A percentile compares a stretch with the other conserved stretches of the same genome.
These are phyloP conservation scores for Knipowitschia caucasica DNA, from an alignment of 2,797 vertebrate species.

Conservation along the genomic window DNA sequence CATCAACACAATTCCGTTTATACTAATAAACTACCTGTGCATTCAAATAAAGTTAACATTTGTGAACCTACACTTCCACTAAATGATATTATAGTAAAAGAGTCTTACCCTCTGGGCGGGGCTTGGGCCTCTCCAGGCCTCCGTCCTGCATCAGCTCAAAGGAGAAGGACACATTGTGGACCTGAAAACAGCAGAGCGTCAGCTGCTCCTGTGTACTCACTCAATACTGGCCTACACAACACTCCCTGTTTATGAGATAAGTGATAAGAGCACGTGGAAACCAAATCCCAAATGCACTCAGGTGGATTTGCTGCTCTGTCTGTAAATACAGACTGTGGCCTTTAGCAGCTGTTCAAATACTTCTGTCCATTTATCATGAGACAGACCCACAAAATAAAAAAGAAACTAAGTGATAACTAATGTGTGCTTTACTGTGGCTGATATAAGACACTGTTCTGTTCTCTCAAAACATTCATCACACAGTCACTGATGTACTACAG, in stretches of 20 bases:
- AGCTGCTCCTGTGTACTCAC: not conserved
- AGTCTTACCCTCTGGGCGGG: slow-evolving; percentile 88
- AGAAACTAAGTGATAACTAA: not conserved
- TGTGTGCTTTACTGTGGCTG: not conserved
- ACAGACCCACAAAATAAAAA: slow-evolving; percentile 1
- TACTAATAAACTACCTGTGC: too few relatives aligned
- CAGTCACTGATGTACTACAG: too few relatives aligned
- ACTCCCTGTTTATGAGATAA: slow-evolving; percentile 9
- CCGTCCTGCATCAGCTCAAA: slow-evolving; percentile 98
- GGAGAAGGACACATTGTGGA: slow-evolving; percentile 92
- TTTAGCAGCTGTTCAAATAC: slow-evolving; percentile 62
- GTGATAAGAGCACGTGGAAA: slow-evolving; percentile 37
- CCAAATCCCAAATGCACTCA: slow-evolving; percentile 41
- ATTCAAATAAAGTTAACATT: too few relatives aligned
- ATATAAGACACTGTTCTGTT: not conserved
- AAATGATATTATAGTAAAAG: not conserved
- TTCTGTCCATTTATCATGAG: slow-evolving; percentile 31
- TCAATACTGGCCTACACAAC: slow-evolving; percentile 2
- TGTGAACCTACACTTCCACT: not conserved
- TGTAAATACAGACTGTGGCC: slow-evolving; percentile 54
- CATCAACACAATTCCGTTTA: too few relatives aligned
- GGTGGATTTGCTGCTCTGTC: slow-evolving; percentile 34
- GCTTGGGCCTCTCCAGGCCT: slow-evolving; percentile 93
- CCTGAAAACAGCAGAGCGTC: slow-evolving; percentile 67
- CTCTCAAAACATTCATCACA: not conserved